Evolutionary conservation across 2,797 vertebrate genomes (phyloP).

Genomic region (Erpetoichthys calabaricus): DNA sequence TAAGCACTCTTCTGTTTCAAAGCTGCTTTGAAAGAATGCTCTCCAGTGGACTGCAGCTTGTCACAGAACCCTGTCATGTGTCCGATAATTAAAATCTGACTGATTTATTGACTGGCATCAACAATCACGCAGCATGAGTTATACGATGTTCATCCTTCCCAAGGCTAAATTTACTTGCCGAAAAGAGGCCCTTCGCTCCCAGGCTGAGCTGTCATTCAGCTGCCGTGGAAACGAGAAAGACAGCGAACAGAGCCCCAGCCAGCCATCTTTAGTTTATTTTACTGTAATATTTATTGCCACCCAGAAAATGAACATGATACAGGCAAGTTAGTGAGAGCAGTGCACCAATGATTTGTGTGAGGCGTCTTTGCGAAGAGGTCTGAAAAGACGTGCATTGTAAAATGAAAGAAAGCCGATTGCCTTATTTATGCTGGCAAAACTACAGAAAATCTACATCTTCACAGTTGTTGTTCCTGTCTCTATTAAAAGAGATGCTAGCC

Average conservation of each 20-base stretch:
- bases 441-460: no score
- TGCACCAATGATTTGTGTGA: constrained; percentile 40
- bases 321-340: constrained; percentile 44
- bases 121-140: constrained; percentile 46
- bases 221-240: constrained; percentile 59
- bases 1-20: constrained; percentile 42
- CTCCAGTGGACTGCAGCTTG: constrained; percentile 54
- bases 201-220: constrained; percentile 66
- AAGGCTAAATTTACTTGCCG: constrained; percentile 67
- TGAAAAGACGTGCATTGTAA: constrained; percentile 33
- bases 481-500: no score
- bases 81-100: constrained; percentile 77
- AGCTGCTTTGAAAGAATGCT: constrained; percentile 58
- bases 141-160: constrained; percentile 60
- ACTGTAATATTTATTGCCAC: constrained; percentile 71
- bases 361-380: constrained; percentile 35
- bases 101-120: constrained; percentile 71
- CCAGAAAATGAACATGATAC: constrained; percentile 63
- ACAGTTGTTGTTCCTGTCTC: no score
- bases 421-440: constrained; percentile 11
- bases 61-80: constrained; percentile 61
- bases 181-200: constrained; percentile 44
- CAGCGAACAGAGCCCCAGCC: constrained; percentile 58
- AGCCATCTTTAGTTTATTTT: constrained; percentile 58
- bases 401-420: constrained; percentile 13